Conservation (phyloP, 2,113 vertebrate species). For the Pelodiscus sinensis region DNA sequence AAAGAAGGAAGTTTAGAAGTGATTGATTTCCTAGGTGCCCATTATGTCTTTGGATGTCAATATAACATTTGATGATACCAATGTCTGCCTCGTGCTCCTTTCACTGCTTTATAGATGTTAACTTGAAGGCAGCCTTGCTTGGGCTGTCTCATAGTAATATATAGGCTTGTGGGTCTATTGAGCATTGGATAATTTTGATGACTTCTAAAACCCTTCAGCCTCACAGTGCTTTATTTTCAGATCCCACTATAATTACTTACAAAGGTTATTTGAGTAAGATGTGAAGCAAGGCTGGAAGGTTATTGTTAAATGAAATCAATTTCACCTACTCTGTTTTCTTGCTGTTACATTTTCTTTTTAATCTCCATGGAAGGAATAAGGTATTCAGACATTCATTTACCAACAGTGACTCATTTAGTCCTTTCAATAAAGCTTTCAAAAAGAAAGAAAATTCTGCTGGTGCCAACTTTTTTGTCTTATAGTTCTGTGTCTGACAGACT, state of each 20-base stretch:
- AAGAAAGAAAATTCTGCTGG: not conserved
- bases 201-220: conserved; percentile 59
- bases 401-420: conserved; percentile 28
- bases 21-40: conserved; percentile 40
- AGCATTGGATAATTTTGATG: conserved; percentile 63
- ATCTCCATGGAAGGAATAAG: conserved; percentile 49
- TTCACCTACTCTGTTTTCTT: conserved; percentile 49
- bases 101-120: conserved; percentile 36
- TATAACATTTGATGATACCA: conserved; percentile 42
- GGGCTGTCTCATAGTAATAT: conserved; percentile 49
- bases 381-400: conserved; percentile 41
- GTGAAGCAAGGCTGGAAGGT: conserved; percentile 39
- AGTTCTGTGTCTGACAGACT: not conserved
- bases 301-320: conserved; percentile 71
- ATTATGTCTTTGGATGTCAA: conserved; percentile 35
- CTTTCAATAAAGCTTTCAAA: not conserved
- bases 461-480: not conserved
- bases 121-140: conserved; percentile 17
- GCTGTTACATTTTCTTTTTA: conserved; percentile 59
- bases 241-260: conserved; percentile 57
- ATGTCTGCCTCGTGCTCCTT: conserved; percentile 16
- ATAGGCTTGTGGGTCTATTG: conserved; percentile 64
- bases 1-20: conserved; percentile 14
- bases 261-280: conserved; percentile 63
- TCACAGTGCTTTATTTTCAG: conserved; percentile 66